Percentiles rank a stretch among this genome's conserved stretches.
Conservation (phyloP, 2,797 vertebrate genomes). For the Protosalanx chinensis region DNA sequence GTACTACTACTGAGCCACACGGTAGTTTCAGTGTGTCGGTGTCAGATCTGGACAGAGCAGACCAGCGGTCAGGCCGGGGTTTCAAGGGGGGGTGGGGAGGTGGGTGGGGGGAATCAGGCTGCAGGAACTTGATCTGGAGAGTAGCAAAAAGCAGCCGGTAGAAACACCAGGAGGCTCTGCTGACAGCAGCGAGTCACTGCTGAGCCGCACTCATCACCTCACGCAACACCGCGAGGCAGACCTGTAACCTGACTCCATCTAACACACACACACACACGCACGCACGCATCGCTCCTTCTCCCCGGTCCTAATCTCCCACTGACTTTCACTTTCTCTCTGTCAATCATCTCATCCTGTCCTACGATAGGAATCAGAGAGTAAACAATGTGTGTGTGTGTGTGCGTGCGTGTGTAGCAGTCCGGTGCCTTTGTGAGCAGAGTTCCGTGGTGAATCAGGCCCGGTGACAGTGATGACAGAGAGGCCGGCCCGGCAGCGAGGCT, state of each 20-base stretch:
- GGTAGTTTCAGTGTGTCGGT: no score
- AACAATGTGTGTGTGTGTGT: constrained; percentile 33
- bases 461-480: constrained; percentile 52
- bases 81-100: constrained; percentile 14
- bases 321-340: constrained; percentile 16
- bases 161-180: constrained; percentile 38
- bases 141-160: constrained; percentile 28
- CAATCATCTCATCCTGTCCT: constrained; percentile 12
- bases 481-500: constrained; percentile 52
- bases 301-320: constrained; percentile 8
- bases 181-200: constrained; percentile 43
- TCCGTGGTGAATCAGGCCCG: not conserved
- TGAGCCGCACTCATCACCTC: constrained; percentile 21
- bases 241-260: constrained; percentile 23
- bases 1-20: no score
- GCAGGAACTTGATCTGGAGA: constrained; percentile 46
- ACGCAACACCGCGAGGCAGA: not conserved
- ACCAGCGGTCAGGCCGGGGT: not conserved
- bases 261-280: constrained; percentile 25
- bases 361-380: constrained; percentile 65
- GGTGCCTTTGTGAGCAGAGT: constrained; percentile 20
- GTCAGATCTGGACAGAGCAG: not conserved
- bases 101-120: constrained; percentile 9
- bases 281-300: not conserved
- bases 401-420: not conserved